Evolutionary conservation across 2,888 invertebrate species (phyloP), one percentile per base, ranked within the genome.

Genomic region (Anodontia alba): DNA sequence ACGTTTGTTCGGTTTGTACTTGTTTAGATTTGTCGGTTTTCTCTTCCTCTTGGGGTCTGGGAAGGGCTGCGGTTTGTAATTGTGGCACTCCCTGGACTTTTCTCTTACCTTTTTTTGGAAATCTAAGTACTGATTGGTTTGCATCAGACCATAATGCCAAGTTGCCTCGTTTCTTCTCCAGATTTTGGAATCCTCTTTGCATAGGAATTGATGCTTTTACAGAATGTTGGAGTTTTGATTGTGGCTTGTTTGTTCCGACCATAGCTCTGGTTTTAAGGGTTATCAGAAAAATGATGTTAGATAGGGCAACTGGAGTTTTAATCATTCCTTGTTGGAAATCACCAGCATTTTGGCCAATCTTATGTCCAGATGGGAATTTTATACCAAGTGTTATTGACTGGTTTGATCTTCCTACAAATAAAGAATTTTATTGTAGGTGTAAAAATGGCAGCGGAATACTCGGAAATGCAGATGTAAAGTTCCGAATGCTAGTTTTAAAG

Each of bases 101-200:
- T 8, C 12, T 38, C 38, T 8, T 8, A 38, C 7, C 38, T 12
- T 8, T 5, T 38, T 38, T 38, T 29, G 51, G 31, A 10, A 15
- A 31, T 23, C 15, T 43, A 1, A n/a, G 10, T 2, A 46, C 46
- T 5, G 76, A 76, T 69, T 76, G 76, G 69, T 76, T 76, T 54
- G 76, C 76, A 1, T 69, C 76, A 3, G 23, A 51, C 1, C 29
- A 68, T 49, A 76, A 69, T 36, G 46, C 51, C 12, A 75, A 75
- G 33, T 67, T 75, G 31, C 12, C 7, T 12, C 7, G 5, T 38
- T 68, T 68, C 1, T 68, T 38, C 42, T 70, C 49, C 23, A 38
- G 70, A 23, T 70, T 43, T 43, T 70, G 70, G 70, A 38, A 38
- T 38, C 5, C 38, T 10, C 7, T 10, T 10, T 20, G 23, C 0